These are phyloP conservation scores for Leptopterna dolabrata DNA, from an alignment of 2,888 invertebrate genomes.

Conservation along the genomic window DNA sequence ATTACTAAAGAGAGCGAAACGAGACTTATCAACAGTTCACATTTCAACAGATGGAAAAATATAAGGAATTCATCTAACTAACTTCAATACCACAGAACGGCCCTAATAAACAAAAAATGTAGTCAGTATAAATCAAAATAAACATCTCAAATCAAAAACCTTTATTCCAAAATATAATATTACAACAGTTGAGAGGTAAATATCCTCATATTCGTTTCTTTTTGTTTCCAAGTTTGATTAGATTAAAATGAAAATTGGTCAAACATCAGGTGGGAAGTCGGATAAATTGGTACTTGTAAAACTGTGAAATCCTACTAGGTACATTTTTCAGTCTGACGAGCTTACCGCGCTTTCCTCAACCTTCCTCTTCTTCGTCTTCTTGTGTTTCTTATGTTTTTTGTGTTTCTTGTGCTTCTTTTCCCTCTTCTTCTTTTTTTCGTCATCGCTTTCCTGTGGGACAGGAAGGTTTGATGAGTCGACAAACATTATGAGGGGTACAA, in stretches of 20 bases:
- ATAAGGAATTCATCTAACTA: too few species aligned
- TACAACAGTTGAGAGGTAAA: not conserved
- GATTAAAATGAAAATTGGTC: not conserved
- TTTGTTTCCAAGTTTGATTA: not conserved
- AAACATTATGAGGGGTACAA: not conserved
- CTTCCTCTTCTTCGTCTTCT: constrained; percentile 80
- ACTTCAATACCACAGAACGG: too few species aligned
- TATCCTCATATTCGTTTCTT: not conserved
- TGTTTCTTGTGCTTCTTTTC: constrained; percentile 81
- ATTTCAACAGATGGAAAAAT: too few species aligned
- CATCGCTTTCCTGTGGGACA: constrained; percentile 63
- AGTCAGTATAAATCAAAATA: not conserved
- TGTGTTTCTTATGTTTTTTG: constrained; percentile 87
- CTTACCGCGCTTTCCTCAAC: constrained; percentile 72
- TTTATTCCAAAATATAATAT: not conserved
- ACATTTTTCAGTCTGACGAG: constrained; percentile 11
- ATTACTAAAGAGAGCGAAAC: too few species aligned
- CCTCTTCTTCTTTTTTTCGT: constrained; percentile 72
- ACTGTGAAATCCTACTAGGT: too few species aligned
- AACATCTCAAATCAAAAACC: not conserved
- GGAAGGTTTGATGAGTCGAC: not conserved
- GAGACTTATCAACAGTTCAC: too few species aligned
- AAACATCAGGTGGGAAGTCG: not conserved
- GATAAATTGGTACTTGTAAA: too few species aligned
- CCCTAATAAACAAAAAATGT: too few species aligned